Evolutionary conservation across 1,140 invertebrate genomes (phyloP).

Genomic region (Rhyacophila brunnea): DNA sequence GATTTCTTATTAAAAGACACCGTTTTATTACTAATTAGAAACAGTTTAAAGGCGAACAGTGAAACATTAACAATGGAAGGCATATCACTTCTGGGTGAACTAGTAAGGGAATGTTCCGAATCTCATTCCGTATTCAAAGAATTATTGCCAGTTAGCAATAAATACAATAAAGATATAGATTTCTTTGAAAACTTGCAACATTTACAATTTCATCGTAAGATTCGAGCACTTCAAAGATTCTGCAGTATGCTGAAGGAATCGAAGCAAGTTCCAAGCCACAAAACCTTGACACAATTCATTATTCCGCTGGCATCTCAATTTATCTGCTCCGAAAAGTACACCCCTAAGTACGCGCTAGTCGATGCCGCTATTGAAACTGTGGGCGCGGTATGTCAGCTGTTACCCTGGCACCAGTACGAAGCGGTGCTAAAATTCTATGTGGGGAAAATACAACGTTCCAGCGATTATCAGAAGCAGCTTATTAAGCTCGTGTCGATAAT

Average conservation of each 20-base stretch:
- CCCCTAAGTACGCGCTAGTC: conserved; percentile 75
- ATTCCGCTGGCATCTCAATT: conserved; percentile 80
- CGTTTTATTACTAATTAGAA: conserved; percentile 66
- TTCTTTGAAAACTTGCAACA: conserved; percentile 94
- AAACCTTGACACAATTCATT: conserved; percentile 79
- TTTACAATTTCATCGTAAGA: conserved; percentile 78
- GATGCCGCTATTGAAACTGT: conserved; percentile 80
- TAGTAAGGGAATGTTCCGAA: conserved; percentile 69
- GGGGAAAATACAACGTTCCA: conserved; percentile 64
- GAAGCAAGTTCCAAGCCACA: conserved; percentile 59
- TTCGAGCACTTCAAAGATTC: conserved; percentile 74
- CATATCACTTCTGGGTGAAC: conserved; percentile 70
- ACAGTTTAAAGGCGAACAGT: conserved; percentile 65
- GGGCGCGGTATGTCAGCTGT: conserved; percentile 68
- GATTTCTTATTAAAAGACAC: conserved; percentile 72
- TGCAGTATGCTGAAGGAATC: conserved; percentile 59
- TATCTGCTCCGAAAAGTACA: conserved; percentile 74
- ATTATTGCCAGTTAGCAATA: conserved; percentile 67
- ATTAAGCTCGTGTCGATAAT: conserved; percentile 80
- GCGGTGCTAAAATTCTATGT: conserved; percentile 79
- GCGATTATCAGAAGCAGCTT: conserved; percentile 78
- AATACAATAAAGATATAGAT: conserved; percentile 80
- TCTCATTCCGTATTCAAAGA: conserved; percentile 73
- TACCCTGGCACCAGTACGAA: conserved; percentile 88
- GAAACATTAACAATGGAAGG: conserved; percentile 71